Evolutionary conservation across 2,113 vertebrate species (phyloP).

Genomic region (Gallinago media): DNA sequence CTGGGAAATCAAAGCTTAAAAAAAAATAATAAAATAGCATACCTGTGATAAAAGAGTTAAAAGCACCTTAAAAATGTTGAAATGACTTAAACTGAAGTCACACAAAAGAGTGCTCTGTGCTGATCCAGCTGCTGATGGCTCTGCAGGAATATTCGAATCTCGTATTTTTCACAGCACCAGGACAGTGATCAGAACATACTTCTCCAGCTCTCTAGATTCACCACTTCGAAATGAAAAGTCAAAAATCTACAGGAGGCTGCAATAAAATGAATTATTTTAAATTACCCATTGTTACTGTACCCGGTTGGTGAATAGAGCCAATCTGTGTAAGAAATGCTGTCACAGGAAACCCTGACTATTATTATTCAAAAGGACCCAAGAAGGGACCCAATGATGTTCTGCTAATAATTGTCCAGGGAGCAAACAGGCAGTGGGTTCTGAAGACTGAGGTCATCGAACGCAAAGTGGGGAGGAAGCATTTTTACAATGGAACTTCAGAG

Average conservation of each 20-base stretch:
- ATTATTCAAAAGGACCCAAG: slow-evolving; percentile 18
- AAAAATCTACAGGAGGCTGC: slow-evolving; percentile 58
- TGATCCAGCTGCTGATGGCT: slow-evolving; percentile 53
- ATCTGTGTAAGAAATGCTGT: slow-evolving; percentile 54
- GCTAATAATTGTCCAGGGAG: slow-evolving; percentile 6
- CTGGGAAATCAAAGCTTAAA: not conserved
- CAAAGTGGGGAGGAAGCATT: not conserved
- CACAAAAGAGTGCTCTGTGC: slow-evolving; percentile 20
- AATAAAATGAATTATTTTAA: slow-evolving; percentile 70
- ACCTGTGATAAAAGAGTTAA: slow-evolving; percentile 26
- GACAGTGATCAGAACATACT: slow-evolving; percentile 50
- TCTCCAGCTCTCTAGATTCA: slow-evolving; percentile 43
- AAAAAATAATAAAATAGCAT: not conserved
- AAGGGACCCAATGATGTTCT: slow-evolving; percentile 10
- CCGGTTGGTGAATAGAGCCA: slow-evolving; percentile 57
- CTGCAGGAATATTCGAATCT: slow-evolving; percentile 49
- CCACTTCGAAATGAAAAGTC: slow-evolving; percentile 51
- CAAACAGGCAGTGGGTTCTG: not conserved
- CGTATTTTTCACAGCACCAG: slow-evolving; percentile 27
- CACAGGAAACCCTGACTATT: slow-evolving; percentile 50
- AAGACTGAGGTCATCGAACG: not conserved
- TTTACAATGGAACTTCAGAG: not conserved
- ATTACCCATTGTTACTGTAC: slow-evolving; percentile 65
- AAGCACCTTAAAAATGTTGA: not conserved
- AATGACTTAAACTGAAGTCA: not conserved